phyloP scores from a whole-genome alignment of 2,797 vertebrate species.

The Acrossocheilus wenchowensis region DNA sequence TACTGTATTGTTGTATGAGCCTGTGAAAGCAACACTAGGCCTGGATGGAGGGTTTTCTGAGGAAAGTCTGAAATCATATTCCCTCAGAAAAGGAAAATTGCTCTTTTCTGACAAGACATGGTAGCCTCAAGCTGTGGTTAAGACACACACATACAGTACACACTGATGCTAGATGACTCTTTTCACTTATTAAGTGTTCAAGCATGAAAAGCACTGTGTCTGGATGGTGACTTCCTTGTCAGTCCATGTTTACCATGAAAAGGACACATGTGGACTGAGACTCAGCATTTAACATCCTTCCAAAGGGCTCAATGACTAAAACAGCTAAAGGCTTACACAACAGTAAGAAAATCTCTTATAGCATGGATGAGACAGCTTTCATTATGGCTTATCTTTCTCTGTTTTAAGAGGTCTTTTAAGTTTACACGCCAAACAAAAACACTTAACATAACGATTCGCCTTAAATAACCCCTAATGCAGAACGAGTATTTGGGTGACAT shows the following conservation, averaged over 20 bases:
- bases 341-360: not conserved
- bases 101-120: not conserved
- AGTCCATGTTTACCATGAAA: conserved; percentile 33
- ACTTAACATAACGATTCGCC: not conserved
- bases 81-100: not conserved
- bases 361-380: not conserved
- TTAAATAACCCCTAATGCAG: not conserved
- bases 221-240: conserved; percentile 17
- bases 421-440: not conserved
- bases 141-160: not conserved
- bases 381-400: not conserved
- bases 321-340: not conserved
- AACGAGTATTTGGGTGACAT: not conserved
- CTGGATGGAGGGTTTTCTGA: not conserved
- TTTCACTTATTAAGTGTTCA: conserved; percentile 4
- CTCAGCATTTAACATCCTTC: conserved; percentile 2
- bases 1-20: not conserved
- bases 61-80: conserved; percentile 5
- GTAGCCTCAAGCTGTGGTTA: conserved; percentile 1
- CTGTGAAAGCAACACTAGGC: not conserved
- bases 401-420: not conserved
- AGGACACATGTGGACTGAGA: conserved; percentile 8
- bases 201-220: conserved; percentile 29
- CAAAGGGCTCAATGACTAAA: not conserved
- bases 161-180: conserved; percentile 16